Base-by-base conservation (phyloP, 1,140 invertebrate genomes). In the Drosophila bocki region DNA sequence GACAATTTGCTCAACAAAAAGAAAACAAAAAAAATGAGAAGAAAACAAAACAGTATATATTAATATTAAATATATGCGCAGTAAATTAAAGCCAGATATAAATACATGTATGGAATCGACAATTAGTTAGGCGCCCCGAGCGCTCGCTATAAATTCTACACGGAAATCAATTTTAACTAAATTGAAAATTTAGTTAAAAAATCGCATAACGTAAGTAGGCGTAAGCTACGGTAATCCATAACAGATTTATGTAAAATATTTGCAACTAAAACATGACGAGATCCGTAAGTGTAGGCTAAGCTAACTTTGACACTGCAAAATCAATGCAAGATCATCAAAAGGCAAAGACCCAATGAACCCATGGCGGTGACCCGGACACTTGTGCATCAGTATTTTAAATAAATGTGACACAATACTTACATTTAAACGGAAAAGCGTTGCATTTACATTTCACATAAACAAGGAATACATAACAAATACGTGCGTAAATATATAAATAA, bases 131-230 rank as follows among this genome's bases (percentile, higher is more conserved):
- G 61, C 78, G 80, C 70, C 42, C 58, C 54, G 33, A 64, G 57
- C 75, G 82, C 75, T 76, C 58, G 72, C 77, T 90, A 82, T 86
- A 59, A 64, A 75, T 70, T 76, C 65, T 79, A 87, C 68, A 86
- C 67, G 68, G 17, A 80, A 91, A 83, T 84, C 69, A 81, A 78
- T 85, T 81, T 88, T 75, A 62, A 76, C 85, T 90, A 82, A 88
- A 85, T 90, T 90, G 64, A 58, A 75, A 85, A 88, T 88, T 90
- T 88, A 88, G 84, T 91, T 91, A 80, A 91, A 81, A 42, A 58
- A 78, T 78, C 54, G 63, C 63, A 76, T 65, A 75, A 74, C 68
- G 67, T 74, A 74, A 74, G 70, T 72, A 72, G 41, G 76, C 48
- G 37, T 42, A 68, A 78, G 76, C 51, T 48, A 63, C 50, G 58